Evolutionary conservation across 2,113 vertebrate genomes (phyloP).

Genomic region (Nesospiza acunhae): DNA sequence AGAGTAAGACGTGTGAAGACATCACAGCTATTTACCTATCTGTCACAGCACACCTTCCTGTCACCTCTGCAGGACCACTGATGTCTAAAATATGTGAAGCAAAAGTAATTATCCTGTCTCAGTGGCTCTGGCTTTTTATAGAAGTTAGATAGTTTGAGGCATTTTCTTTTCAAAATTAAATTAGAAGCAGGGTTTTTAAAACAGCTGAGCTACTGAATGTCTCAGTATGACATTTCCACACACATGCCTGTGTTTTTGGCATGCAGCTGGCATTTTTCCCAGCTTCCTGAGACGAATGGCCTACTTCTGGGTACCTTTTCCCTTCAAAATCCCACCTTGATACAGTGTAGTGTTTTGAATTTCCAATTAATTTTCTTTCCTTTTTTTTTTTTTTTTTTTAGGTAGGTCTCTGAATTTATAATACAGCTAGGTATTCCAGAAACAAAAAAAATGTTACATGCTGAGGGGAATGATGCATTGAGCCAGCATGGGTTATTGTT

Average conservation of each 20-base stretch:
- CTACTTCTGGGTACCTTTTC: neutral
- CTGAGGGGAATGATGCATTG: neutral
- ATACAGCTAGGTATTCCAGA: neutral
- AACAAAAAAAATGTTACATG: neutral
- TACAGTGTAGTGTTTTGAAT: neutral
- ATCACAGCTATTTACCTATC: neutral
- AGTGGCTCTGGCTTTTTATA: neutral
- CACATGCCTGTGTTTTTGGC: neutral
- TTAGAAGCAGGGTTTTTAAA: constrained; percentile 26
- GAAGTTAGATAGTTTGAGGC: neutral
- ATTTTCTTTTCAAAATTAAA: constrained; percentile 40
- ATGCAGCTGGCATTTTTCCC: neutral
- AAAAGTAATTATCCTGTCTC: constrained; percentile 15
- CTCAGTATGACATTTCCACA: constrained; percentile 1
- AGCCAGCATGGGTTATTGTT: neutral
- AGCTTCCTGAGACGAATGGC: neutral
- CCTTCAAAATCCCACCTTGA: neutral
- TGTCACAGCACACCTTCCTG: neutral
- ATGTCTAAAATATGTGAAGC: neutral
- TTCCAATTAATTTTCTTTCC: neutral
- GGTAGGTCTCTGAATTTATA: neutral
- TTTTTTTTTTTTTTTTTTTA: neutral
- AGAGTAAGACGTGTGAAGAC: neutral
- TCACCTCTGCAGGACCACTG: neutral
- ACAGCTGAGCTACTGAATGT: neutral